Percentiles rank a stretch among this genome's conserved stretches.
Conservation (phyloP, 2,888 invertebrate genomes). For the Caenorhabditis sulstoni region DNA sequence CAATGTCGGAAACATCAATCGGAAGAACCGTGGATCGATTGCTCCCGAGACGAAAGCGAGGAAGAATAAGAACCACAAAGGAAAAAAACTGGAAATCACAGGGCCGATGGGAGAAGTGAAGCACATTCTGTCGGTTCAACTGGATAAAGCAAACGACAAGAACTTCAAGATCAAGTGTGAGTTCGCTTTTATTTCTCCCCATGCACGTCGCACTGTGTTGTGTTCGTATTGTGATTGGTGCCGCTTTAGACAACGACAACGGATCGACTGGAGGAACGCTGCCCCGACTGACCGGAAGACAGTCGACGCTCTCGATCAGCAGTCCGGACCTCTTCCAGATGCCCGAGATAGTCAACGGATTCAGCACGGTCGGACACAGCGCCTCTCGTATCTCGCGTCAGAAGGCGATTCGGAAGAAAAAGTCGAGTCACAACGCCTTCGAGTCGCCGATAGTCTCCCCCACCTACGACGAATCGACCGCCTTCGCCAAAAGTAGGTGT, state of each 20-base stretch:
- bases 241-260: conserved; percentile 36
- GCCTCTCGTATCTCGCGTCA: conserved; percentile 43
- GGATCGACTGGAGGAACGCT: conserved; percentile 46
- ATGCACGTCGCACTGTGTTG: neutral
- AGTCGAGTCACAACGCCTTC: conserved; percentile 21
- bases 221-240: conserved; percentile 1
- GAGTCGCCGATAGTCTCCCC: conserved; percentile 35
- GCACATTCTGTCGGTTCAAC: conserved; percentile 43
- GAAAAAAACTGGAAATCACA: conserved; percentile 43
- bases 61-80: conserved; percentile 20
- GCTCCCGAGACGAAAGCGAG: conserved; percentile 55
- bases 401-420: conserved; percentile 52
- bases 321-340: conserved; percentile 61
- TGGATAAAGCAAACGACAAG: conserved; percentile 30
- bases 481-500: conserved; percentile 59
- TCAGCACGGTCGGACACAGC: conserved; percentile 25
- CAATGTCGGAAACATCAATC: conserved; percentile 8
- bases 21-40: conserved; percentile 12
- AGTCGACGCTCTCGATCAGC: conserved; percentile 46
- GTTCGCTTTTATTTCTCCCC: neutral
- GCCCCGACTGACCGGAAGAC: conserved; percentile 28
- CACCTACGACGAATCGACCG: conserved; percentile 9
- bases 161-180: conserved; percentile 41
- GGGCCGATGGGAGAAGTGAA: conserved; percentile 45
- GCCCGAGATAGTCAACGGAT: conserved; percentile 12